Conservation (phyloP, 2,113 vertebrate genomes). For the Pelvicachromis taeniatus region DNA sequence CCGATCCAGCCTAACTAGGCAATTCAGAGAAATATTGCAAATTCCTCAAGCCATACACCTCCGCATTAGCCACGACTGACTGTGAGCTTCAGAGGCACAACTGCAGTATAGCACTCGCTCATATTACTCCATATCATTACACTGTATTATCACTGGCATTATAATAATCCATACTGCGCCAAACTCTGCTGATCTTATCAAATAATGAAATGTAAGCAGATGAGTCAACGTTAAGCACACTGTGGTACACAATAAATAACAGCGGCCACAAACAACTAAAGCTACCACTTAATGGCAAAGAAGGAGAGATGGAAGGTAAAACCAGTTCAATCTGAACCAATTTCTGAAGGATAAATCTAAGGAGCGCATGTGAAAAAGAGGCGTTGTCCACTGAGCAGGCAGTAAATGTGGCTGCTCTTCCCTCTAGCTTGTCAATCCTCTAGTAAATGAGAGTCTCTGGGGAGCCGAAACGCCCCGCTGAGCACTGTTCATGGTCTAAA, state of each 20-base stretch:
- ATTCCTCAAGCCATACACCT: slow-evolving; percentile 16
- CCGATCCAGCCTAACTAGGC: slow-evolving; percentile 48
- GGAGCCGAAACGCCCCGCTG: slow-evolving; percentile 14
- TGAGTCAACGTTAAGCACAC: background rate
- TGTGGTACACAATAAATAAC: background rate
- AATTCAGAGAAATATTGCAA: slow-evolving; percentile 52
- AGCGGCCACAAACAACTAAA: background rate
- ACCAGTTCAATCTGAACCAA: background rate
- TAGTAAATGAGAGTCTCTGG: slow-evolving; percentile 45
- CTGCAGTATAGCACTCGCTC: background rate
- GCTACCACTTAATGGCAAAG: background rate
- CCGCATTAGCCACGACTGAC: background rate
- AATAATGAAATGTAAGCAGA: slow-evolving; percentile 16
- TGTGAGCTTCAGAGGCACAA: background rate
- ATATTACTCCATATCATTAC: background rate
- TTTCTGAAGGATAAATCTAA: slow-evolving; percentile 24
- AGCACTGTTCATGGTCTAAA: slow-evolving; percentile 40
- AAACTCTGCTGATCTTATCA: slow-evolving; percentile 21
- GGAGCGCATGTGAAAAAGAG: background rate
- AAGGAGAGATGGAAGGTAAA: background rate
- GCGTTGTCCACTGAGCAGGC: background rate
- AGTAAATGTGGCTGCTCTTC: slow-evolving; percentile 21
- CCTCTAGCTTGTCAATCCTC: slow-evolving; percentile 31
- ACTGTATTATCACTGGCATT: background rate
- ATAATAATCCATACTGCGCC: slow-evolving; percentile 10